Evolutionary conservation across 2,888 invertebrate species (phyloP).

Genomic region (Nesidiocoris tenuis): DNA sequence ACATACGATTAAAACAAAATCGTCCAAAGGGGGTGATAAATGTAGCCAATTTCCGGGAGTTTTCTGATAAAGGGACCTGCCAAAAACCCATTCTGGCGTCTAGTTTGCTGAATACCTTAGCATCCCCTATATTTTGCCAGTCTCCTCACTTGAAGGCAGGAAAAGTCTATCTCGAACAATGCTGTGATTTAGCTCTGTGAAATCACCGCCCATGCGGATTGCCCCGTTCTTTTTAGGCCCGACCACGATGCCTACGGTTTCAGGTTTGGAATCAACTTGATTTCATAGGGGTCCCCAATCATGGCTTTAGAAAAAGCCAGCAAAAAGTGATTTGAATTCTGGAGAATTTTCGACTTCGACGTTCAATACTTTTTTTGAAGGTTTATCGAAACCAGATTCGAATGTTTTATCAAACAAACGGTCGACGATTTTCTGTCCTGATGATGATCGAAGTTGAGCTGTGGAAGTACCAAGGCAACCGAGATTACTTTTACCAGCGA

Average conservation of each 20-base stretch:
- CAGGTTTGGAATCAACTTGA: neutral
- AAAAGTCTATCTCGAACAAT: neutral
- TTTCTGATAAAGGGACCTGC: neutral
- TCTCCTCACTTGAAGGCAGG: neutral
- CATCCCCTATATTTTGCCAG: neutral
- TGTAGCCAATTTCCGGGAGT: neutral
- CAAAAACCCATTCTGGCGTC: neutral
- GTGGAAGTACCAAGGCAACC: too few species aligned
- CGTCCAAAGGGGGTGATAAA: neutral
- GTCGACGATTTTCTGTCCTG: too few species aligned
- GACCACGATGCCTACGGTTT: neutral
- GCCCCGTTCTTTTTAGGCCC: neutral
- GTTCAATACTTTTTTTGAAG: too few species aligned
- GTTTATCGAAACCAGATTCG: too few species aligned
- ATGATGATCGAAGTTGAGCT: too few species aligned
- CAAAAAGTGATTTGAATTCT: too few species aligned
- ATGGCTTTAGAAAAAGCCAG: neutral
- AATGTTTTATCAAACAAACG: too few species aligned
- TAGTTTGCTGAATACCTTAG: neutral
- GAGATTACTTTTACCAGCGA: too few species aligned
- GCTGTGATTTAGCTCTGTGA: neutral
- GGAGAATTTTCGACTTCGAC: too few species aligned
- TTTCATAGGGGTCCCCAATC: neutral
- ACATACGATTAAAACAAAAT: neutral
- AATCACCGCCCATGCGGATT: neutral